These are phyloP conservation scores for Agelas oroides DNA, from an alignment of 37 sponge, comb jelly and placozoan genomes.

Conservation along the genomic window DNA sequence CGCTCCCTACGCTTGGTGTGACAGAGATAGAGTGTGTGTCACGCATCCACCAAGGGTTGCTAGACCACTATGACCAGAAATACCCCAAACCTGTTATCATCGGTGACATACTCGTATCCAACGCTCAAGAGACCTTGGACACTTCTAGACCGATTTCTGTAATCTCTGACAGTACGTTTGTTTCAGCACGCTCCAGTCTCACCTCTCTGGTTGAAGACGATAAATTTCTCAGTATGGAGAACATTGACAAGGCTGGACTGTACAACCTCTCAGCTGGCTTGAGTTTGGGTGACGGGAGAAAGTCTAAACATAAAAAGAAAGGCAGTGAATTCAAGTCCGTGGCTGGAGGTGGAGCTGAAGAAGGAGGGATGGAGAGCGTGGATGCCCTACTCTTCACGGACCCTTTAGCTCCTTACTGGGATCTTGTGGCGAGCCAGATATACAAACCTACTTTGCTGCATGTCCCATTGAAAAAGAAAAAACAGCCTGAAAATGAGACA, in stretches of 20 bases:
- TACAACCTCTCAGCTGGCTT: background rate
- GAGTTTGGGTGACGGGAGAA: background rate
- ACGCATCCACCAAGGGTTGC: conserved; percentile 17
- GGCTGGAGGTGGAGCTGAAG: background rate
- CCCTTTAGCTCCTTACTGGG: background rate
- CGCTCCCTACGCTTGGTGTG: conserved; percentile 3
- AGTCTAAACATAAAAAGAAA: conserved; percentile 24
- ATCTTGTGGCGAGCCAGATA: background rate
- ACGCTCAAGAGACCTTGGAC: no score
- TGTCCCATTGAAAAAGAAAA: background rate
- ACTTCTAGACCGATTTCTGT: background rate
- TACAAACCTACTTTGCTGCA: background rate
- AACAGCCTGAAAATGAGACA: background rate
- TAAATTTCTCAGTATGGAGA: conserved; percentile 31
- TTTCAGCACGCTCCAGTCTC: conserved; percentile 37
- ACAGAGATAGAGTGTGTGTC: conserved; percentile 8
- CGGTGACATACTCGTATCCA: no score
- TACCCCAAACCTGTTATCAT: background rate
- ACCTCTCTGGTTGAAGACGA: conserved; percentile 3
- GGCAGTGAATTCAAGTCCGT: background rate
- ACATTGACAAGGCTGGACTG: conserved; percentile 6
- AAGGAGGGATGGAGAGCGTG: background rate
- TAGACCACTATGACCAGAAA: conserved; percentile 22
- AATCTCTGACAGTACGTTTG: conserved; percentile 17
- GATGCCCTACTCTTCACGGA: background rate